Conservation (phyloP, 2,113 vertebrate genomes). For the Sphyrna mokarran region DNA sequence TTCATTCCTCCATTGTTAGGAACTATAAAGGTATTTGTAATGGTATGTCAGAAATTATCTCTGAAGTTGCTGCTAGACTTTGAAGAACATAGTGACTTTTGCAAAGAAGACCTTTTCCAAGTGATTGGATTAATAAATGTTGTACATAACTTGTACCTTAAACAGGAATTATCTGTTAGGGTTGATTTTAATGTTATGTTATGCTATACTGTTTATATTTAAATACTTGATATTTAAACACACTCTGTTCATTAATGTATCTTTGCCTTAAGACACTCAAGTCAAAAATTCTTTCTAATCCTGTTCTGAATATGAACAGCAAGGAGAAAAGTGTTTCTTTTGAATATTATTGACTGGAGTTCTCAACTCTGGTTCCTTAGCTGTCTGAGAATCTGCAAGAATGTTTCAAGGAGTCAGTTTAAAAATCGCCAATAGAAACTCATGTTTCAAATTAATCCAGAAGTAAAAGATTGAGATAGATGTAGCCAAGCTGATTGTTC, state of each 20-base stretch:
- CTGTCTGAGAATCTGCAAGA: no score
- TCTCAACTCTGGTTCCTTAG: no score
- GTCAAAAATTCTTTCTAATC: not conserved
- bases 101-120: not conserved
- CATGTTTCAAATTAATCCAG: no score
- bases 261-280: not conserved
- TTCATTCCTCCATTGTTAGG: no score
- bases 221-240: no score
- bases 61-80: not conserved
- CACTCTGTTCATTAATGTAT: not conserved
- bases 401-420: no score
- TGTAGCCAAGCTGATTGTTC: no score
- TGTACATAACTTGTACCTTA: not conserved
- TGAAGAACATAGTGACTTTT: not conserved
- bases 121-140: not conserved
- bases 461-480: no score
- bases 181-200: not conserved
- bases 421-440: no score
- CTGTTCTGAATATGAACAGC: not conserved
- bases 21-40: no score
- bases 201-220: not conserved
- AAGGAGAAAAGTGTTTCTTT: not conserved
- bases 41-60: not conserved
- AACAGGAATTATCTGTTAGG: not conserved
- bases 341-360: not conserved